Evolutionary conservation across 2,888 invertebrate genomes (phyloP).

Genomic region (Machimus rusticus): DNA sequence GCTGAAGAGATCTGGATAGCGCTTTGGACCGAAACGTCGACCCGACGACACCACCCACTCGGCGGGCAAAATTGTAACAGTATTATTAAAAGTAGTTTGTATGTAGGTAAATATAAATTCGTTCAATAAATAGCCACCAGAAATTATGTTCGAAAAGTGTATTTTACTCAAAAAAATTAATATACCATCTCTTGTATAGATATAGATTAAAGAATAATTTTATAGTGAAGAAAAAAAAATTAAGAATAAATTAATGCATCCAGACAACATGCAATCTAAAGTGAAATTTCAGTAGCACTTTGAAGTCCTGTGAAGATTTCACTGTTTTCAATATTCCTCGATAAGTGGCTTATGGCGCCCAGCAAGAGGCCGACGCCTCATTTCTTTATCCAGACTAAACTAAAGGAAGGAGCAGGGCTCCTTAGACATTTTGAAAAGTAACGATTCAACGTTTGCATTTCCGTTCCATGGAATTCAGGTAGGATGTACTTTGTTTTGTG

Average conservation of each 20-base stretch:
- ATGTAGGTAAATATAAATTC: too few relatives aligned
- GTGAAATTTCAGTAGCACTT: not conserved
- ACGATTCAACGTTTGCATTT: not conserved
- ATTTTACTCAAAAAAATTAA: too few relatives aligned
- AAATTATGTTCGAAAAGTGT: too few relatives aligned
- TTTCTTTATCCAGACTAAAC: not conserved
- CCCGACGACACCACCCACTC: too few relatives aligned
- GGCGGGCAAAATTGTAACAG: too few relatives aligned
- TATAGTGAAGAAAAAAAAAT: too few relatives aligned
- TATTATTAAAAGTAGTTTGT: too few relatives aligned
- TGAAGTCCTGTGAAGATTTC: not conserved
- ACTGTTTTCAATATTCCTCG: not conserved
- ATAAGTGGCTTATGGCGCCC: not conserved
- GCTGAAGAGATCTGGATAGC: too few relatives aligned
- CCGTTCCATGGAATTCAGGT: not conserved
- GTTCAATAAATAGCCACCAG: too few relatives aligned
- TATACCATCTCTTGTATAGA: too few relatives aligned
- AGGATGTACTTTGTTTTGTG: not conserved
- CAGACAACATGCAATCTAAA: not conserved
- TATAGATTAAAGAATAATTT: too few relatives aligned
- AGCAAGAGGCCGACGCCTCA: not conserved
- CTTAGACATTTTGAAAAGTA: not conserved
- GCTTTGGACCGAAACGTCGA: too few relatives aligned
- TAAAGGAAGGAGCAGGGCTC: not conserved
- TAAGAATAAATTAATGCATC: not conserved